Base-by-base conservation (phyloP, 2,113 vertebrate genomes). In the Apaloderma vittatum region DNA sequence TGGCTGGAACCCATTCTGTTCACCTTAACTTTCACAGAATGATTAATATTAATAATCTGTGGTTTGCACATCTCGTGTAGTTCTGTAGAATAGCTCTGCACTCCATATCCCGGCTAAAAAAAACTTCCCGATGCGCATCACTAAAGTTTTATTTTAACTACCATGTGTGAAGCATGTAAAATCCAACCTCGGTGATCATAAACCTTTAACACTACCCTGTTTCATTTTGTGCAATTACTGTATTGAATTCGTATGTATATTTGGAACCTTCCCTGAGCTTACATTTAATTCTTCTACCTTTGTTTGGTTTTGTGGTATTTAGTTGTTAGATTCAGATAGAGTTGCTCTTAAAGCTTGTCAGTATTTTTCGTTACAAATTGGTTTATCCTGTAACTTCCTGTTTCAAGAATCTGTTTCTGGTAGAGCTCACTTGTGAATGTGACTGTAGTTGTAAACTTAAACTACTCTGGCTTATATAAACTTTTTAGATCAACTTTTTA, bases 161-260 rank as follows among this genome's bases (percentile, higher is more conserved):
- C 89, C 94, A 94, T 80, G 77, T 98, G 90, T 96, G 93, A 97
- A 96, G 88, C 95, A 97, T 97, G 92, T 97, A 90, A 97, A 95
- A 95, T 91, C 89, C 93, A 93, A 85, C 66, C 92, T 97, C 90
- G 86, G 84, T 76, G 93, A 97, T 93, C 74, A 94, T 30, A 91
- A 93, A 86, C 91, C 92, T 93, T 85, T 97, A 96, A 97, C 96
- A 97, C 94, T 94, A 96, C 85, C 74, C 82, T 92, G 32, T 94
- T 93, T 94, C 72, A 86, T 97, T 97, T 97, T 97, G 95, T 97
- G 97, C 96, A 96, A 97, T 98, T 98, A 98, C 97, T 98, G 97
- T 98, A 98, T 93, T 96, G 94, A 97, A 94, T 93, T 96, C 74
- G 37, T 98, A 94, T 97, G 97, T 98, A 97, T 97, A 98, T 98